phyloP scores from a whole-genome alignment of 2,113 vertebrate genomes.

The Psilopogon haemacephalus region DNA sequence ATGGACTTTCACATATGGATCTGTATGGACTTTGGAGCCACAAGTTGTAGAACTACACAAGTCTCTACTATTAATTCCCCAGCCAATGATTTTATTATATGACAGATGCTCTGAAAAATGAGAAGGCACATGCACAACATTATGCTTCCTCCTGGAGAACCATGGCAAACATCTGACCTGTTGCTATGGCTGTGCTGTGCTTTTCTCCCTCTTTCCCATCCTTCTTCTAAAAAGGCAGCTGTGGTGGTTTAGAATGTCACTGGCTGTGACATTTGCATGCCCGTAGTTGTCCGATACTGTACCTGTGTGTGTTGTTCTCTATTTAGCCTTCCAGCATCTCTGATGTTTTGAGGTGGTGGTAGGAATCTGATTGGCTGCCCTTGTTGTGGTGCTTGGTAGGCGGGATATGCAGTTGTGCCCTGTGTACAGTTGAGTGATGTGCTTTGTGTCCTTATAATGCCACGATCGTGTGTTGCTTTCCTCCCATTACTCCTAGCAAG shows the following conservation, averaged over 20 bases:
- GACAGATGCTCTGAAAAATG: neutral
- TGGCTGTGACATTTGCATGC: neutral
- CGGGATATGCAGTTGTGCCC: rapidly evolving
- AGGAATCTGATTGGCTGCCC: neutral
- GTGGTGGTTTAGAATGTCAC: neutral
- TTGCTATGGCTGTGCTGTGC: slow-evolving; percentile 22
- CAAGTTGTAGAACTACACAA: neutral
- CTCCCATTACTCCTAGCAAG: neutral
- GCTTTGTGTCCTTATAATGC: neutral
- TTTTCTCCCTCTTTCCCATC: neutral
- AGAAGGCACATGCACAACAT: rapidly evolving
- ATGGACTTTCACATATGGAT: neutral
- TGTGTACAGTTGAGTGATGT: neutral
- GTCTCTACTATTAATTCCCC: neutral
- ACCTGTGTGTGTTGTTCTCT: neutral
- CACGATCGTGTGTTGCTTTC: neutral
- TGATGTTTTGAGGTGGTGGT: neutral
- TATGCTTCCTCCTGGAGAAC: neutral
- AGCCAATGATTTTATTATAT: neutral
- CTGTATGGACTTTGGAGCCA: neutral
- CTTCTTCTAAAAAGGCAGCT: neutral
- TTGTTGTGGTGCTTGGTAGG: neutral
- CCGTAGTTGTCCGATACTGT: neutral
- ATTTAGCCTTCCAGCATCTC: neutral
- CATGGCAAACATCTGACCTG: neutral